Evolutionary conservation across 2,888 invertebrate genomes (phyloP), one percentile per base, ranked within the genome.

Genomic region (Himalopsyche kuldschensis): DNA sequence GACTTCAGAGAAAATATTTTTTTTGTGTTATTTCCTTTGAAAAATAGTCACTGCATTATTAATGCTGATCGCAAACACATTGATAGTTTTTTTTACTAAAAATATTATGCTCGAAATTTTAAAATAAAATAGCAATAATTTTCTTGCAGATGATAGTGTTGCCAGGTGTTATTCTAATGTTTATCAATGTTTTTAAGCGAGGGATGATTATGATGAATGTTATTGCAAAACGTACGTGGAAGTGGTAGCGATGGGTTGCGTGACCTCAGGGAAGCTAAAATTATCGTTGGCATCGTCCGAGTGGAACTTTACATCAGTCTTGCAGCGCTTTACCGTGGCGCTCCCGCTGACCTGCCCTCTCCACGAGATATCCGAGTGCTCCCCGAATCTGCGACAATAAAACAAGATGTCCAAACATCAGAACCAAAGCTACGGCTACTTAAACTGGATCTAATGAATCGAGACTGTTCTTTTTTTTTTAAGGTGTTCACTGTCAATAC

Each of bases 221-320:
- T 20, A 27, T 30, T 69, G 69, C 69, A 69, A 69, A 83, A 87
- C 87, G 80, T 87, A 87, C 87, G 82, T 86, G 31, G 85, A 83
- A 77, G 87, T 84, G 80, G 87, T 82, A 86, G 87, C 88, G 86
- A 86, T 88, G 87, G 81, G 85, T 82, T 82, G 85, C 78, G 85
- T 83, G 78, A 87, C 90, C 87, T 93, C 92, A 84, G 92, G 92
- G 89, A 94, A 95, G 87, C 93, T 91, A 90, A 94, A 95, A 89
- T 94, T 94, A 88, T 94, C 94, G 88, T 93, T 94, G 76, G 94
- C 93, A 88, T 95, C 94, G 88, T 95, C 95, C 88, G 94, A 93
- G 90, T 95, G 95, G 88, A 94, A 89, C 90, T 95, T 95, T 87
- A 95, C 93, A 87, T 93, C 94, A 89, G 93, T 90, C 89, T 94